Evolutionary conservation across 2,888 invertebrate species (phyloP).

Genomic region (Malachius bipustulatus): DNA sequence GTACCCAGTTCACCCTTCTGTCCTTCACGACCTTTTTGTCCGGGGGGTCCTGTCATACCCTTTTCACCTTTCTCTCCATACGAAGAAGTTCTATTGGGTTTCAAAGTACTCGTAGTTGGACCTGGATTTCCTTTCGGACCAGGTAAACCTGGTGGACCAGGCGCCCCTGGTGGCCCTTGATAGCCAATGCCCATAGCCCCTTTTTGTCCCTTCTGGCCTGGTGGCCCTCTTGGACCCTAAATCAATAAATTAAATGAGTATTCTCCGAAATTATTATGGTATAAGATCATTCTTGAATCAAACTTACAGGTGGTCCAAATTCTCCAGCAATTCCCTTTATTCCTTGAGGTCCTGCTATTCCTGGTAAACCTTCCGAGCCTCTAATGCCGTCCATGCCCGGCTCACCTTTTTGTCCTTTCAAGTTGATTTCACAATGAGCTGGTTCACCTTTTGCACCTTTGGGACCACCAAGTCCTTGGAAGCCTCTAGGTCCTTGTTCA

Average conservation of each 20-base stretch:
- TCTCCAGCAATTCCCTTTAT: slow-evolving; percentile 49
- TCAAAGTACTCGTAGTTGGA: slow-evolving; percentile 16
- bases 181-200: slow-evolving; percentile 48
- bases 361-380: slow-evolving; percentile 53
- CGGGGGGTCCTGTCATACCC: slow-evolving; percentile 51
- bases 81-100: slow-evolving; percentile 27
- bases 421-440: slow-evolving; percentile 55
- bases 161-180: slow-evolving; percentile 48
- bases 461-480: slow-evolving; percentile 50
- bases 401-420: slow-evolving; percentile 79
- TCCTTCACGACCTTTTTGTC: slow-evolving; percentile 49
- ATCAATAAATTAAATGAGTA: slow-evolving; percentile 18
- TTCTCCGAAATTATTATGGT: too few relatives aligned
- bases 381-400: slow-evolving; percentile 62
- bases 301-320: slow-evolving; percentile 45
- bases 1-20: slow-evolving; percentile 59
- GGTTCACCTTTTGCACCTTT: slow-evolving; percentile 75
- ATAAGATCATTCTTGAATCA: slow-evolving; percentile 5
- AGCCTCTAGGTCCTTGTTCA: slow-evolving; percentile 63
- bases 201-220: slow-evolving; percentile 59
- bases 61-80: slow-evolving; percentile 41
- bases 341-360: slow-evolving; percentile 50
- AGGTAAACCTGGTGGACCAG: slow-evolving; percentile 47
- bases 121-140: slow-evolving; percentile 46
- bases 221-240: slow-evolving; percentile 55